phyloP scores from a whole-genome alignment of 2,113 vertebrate species.

The Gymnocephalus cernua region DNA sequence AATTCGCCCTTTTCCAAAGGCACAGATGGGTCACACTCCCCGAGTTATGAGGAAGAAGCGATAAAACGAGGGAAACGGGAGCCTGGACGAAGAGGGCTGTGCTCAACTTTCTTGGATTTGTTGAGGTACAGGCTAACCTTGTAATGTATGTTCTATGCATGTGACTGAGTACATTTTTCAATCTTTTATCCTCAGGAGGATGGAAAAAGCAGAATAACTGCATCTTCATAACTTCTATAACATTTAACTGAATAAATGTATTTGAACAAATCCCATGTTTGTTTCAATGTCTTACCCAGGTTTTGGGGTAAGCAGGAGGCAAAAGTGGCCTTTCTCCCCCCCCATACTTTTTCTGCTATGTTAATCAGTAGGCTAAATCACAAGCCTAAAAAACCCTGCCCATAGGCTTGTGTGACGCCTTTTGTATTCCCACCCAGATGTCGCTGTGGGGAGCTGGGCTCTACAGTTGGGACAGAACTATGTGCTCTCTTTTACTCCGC shows the following conservation, averaged over 20 bases:
- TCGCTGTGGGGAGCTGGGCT: conserved; percentile 79
- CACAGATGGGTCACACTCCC: conserved; percentile 51
- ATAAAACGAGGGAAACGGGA: neutral
- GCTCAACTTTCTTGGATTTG: conserved; percentile 57
- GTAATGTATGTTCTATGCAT: neutral
- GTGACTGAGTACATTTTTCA: neutral
- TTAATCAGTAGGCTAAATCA: no score
- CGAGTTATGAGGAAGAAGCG: conserved; percentile 77
- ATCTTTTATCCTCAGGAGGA: conserved; percentile 47
- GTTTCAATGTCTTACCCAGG: no score
- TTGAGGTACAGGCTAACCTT: conserved; percentile 60
- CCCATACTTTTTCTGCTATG: no score
- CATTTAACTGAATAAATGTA: conserved; percentile 35
- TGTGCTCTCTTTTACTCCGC: conserved; percentile 73
- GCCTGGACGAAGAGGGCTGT: conserved; percentile 1
- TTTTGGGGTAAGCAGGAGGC: no score
- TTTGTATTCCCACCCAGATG: conserved; percentile 73
- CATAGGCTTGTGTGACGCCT: no score
- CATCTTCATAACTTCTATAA: neutral
- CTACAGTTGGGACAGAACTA: conserved; percentile 51
- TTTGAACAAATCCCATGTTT: neutral
- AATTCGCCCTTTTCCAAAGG: conserved; percentile 51
- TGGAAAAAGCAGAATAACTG: conserved; percentile 62
- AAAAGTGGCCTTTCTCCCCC: no score
- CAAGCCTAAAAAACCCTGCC: neutral